Conservation (phyloP, 2,113 vertebrate genomes). For the Labrus mixtus region DNA sequence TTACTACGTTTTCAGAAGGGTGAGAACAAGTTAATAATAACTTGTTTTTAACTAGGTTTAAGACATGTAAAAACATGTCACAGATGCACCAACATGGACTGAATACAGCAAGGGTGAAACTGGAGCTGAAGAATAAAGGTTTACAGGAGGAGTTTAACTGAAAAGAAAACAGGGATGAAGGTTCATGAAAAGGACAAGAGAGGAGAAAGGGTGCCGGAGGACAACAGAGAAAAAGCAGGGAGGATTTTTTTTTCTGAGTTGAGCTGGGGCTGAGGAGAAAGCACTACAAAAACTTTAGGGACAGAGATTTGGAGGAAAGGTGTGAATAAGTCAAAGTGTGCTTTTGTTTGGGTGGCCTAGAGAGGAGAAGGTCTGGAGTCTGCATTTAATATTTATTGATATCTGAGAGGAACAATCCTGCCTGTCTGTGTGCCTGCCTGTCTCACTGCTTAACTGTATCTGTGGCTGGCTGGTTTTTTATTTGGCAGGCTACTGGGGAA, state of each 20-base stretch:
- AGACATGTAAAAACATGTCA: neutral
- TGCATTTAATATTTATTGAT: conserved; percentile 59
- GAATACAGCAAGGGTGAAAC: neutral
- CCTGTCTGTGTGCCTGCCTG: neutral
- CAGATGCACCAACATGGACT: neutral
- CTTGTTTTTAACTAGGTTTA: neutral
- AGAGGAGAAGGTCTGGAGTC: conserved; percentile 26
- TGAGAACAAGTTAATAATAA: neutral
- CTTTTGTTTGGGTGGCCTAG: conserved; percentile 17
- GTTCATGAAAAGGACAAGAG: neutral
- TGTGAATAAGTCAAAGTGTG: conserved; percentile 10
- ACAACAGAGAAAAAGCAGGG: neutral
- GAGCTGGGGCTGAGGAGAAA: conserved; percentile 12
- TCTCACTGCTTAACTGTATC: conserved; percentile 18
- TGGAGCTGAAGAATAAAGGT: conserved; percentile 1
- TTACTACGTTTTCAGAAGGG: neutral
- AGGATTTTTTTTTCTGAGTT: conserved; percentile 20
- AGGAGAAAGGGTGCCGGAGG: neutral
- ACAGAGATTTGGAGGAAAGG: conserved; percentile 30
- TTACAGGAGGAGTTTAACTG: neutral
- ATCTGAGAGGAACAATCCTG: conserved; percentile 43
- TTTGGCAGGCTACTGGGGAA: conserved; percentile 40
- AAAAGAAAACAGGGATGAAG: neutral
- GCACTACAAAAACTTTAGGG: conserved; percentile 11
- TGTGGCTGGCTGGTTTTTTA: conserved; percentile 25